Percentiles rank a stretch among this genome's conserved stretches.
These are phyloP conservation scores for Threskiornis aethiopicus DNA, from an alignment of 2,797 vertebrate species.

Conservation along the genomic window DNA sequence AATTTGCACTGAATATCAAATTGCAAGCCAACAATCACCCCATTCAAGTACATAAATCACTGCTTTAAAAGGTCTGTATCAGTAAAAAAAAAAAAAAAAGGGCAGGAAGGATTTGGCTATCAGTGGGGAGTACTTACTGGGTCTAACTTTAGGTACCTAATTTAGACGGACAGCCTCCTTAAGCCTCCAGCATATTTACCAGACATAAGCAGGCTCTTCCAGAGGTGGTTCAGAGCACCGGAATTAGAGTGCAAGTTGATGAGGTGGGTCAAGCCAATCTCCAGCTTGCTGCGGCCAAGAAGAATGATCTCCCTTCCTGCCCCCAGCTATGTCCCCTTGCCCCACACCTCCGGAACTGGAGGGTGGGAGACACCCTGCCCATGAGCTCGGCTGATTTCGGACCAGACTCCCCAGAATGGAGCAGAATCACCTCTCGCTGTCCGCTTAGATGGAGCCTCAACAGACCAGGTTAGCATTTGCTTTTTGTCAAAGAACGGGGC, in stretches of 20 bases:
- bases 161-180: neutral
- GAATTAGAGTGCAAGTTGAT: neutral
- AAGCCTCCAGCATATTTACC: neutral
- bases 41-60: neutral
- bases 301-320: neutral
- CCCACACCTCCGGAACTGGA: neutral
- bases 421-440: neutral
- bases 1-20: neutral
- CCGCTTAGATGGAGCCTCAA: neutral
- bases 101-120: neutral
- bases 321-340: neutral
- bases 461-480: neutral
- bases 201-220: neutral
- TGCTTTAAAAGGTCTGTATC: neutral
- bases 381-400: neutral
- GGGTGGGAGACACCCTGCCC: neutral
- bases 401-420: neutral
- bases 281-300: neutral
- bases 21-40: neutral
- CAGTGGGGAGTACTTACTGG: neutral
- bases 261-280: neutral
- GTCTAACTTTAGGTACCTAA: neutral
- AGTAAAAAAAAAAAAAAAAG: neutral
- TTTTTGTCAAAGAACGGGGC: neutral
- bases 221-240: neutral